phyloP scores from a whole-genome alignment of 1,140 invertebrate genomes.

The Drosophila pachea region DNA sequence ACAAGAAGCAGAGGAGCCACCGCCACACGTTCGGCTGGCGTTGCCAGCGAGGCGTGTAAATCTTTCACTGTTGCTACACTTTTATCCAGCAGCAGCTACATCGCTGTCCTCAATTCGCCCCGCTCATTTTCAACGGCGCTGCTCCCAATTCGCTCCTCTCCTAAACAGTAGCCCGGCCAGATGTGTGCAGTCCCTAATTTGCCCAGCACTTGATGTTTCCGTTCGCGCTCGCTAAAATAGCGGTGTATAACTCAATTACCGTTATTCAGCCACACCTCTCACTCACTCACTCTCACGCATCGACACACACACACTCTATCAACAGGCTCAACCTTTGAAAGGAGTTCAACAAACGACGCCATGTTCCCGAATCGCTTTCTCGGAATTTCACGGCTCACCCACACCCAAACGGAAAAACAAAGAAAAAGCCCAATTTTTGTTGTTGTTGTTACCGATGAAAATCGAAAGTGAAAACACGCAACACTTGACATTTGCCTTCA shows the following conservation, averaged over 20 bases:
- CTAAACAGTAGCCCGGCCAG: too few relatives aligned
- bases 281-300: not conserved
- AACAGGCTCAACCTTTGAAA: constrained; percentile 8
- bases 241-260: constrained; percentile 60
- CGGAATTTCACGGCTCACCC: constrained; percentile 7
- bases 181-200: too few relatives aligned
- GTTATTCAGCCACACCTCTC: constrained; percentile 7
- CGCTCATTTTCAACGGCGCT: not conserved
- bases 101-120: constrained; percentile 28
- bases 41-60: constrained; percentile 48
- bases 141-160: too few relatives aligned
- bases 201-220: constrained; percentile 42
- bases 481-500: constrained; percentile 61
- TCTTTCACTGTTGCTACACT: constrained; percentile 56
- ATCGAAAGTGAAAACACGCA: constrained; percentile 69
- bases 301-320: not conserved
- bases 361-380: constrained; percentile 7
- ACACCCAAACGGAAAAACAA: not conserved
- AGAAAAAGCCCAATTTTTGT: constrained; percentile 1
- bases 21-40: constrained; percentile 7
- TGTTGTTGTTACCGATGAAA: not conserved
- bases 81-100: constrained; percentile 32
- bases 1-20: not conserved
- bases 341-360: constrained; percentile 37
- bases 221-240: constrained; percentile 39